Base-by-base conservation (phyloP, 1,140 invertebrate genomes). In the Lithobius niger region DNA sequence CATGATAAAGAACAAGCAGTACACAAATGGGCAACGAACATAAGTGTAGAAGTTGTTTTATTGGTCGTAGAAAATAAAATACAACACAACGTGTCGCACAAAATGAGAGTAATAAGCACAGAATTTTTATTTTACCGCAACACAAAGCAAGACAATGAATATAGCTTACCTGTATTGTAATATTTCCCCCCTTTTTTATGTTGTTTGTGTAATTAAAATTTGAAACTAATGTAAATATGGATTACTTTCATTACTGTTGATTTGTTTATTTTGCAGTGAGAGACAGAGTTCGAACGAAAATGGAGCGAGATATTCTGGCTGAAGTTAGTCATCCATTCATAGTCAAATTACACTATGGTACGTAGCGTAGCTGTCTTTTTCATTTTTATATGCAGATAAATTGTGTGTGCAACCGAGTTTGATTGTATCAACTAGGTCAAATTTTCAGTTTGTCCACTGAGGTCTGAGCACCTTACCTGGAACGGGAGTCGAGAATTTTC, bases 291-390 rank as follows among this genome's bases (percentile, higher is more conserved):
- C 77, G 96, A 63, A 98, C 94, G 48, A 99, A 97, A 78, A 81
- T 97, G 83, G 96, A 99, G 70, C 76, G 96, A 63, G 96, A 99
- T 71, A 99, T 99, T 69, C 74, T 99, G 57, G 95, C 96, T 0
- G 94, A 99, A 72, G 92, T 99, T 55, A 84, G 88, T 24, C 95
- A 99, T 77, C 93, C 96, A 22, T 99, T 99, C 74, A 97, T 99
- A 62, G 96, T 99, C 13, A 84, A 88, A 67, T 74, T 99, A 53
- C 93, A 98, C 70, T 99, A 98, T 77, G 77, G 76, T 78, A 66
- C 62, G 27, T 3, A 40, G 24, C 13, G 10, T 42, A 45, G 25
- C 26, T 16, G 6, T 31, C 15, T 56, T 50, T 56, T 58, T 27
- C 13, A 25, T 58, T 52, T 25, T 48, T 2, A n/a, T n/a, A n/a